These are phyloP conservation scores for Notechis scutatus DNA, from an alignment of 2,113 vertebrate species.

Conservation along the genomic window DNA sequence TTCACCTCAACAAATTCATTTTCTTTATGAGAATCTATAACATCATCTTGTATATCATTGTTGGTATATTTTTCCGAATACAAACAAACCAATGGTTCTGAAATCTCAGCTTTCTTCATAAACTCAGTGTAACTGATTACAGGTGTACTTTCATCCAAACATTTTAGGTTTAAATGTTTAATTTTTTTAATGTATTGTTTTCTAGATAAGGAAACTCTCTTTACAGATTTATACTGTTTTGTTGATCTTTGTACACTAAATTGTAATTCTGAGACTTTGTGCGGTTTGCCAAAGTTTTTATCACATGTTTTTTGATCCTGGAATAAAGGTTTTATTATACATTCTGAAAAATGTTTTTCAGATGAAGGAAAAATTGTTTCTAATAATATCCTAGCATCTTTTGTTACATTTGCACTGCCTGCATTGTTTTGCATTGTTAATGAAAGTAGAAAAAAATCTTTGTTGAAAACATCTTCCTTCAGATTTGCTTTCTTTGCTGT, in stretches of 20 bases:
- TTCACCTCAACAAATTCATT: not conserved
- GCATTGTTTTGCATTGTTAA: slow-evolving; percentile 8
- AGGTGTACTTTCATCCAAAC: not conserved
- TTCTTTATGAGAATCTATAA: not conserved
- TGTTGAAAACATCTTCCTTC: not conserved
- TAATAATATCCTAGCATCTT: slow-evolving; percentile 17
- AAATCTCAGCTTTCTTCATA: not conserved
- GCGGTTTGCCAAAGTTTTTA: not conserved
- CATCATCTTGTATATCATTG: not conserved
- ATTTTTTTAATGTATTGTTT: not conserved
- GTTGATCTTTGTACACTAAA: not conserved
- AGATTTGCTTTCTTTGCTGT: not conserved
- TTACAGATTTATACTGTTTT: not conserved
- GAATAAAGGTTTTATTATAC: not conserved
- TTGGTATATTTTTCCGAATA: not conserved
- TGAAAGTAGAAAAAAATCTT: not conserved
- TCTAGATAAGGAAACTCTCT: not conserved
- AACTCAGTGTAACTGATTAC: not conserved
- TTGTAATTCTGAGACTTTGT: not conserved
- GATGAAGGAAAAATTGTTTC: not conserved
- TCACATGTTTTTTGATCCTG: not conserved
- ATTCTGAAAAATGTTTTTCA: not conserved
- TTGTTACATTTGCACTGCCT: not conserved
- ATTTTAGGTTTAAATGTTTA: not conserved
- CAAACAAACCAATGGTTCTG: not conserved